Percentiles rank a stretch among this genome's conserved stretches.
phyloP scores from a whole-genome alignment of 2,888 invertebrate species.

The Laothoe populi region DNA sequence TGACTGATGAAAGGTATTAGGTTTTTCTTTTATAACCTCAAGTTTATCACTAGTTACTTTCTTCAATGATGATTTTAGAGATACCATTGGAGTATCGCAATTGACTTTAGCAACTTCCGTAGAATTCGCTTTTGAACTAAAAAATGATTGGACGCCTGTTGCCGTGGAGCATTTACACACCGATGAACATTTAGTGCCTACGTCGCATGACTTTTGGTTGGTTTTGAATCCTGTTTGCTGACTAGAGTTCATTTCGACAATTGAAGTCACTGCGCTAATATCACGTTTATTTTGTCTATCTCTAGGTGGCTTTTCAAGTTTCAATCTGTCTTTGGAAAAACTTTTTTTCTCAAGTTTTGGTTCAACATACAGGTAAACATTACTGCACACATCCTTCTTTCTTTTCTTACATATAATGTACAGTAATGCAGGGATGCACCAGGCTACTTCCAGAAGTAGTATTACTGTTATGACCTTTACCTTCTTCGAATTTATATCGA shows the following conservation, averaged over 20 bases:
- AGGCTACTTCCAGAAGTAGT: constrained; percentile 62
- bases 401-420: constrained; percentile 45
- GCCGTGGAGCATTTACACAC: constrained; percentile 29
- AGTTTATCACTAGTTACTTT: constrained; percentile 24
- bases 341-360: constrained; percentile 18
- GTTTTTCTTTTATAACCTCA: constrained; percentile 1
- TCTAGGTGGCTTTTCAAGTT: constrained; percentile 15
- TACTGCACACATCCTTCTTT: constrained; percentile 39
- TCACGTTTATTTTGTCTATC: constrained; percentile 8
- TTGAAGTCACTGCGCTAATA: constrained; percentile 26
- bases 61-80: constrained; percentile 33
- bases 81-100: constrained; percentile 15
- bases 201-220: neutral
- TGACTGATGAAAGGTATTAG: constrained; percentile 15
- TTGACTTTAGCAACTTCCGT: constrained; percentile 24
- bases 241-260: constrained; percentile 17
- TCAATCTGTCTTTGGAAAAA: constrained; percentile 11
- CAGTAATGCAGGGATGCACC: constrained; percentile 62
- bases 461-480: constrained; percentile 55
- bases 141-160: constrained; percentile 33
- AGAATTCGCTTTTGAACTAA: constrained; percentile 26
- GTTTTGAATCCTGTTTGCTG: constrained; percentile 1
- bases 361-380: constrained; percentile 40
- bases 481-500: constrained; percentile 55
- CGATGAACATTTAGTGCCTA: constrained; percentile 21